Evolutionary conservation across 2,113 vertebrate species (phyloP).

Genomic region (Emydura subglobosa): DNA sequence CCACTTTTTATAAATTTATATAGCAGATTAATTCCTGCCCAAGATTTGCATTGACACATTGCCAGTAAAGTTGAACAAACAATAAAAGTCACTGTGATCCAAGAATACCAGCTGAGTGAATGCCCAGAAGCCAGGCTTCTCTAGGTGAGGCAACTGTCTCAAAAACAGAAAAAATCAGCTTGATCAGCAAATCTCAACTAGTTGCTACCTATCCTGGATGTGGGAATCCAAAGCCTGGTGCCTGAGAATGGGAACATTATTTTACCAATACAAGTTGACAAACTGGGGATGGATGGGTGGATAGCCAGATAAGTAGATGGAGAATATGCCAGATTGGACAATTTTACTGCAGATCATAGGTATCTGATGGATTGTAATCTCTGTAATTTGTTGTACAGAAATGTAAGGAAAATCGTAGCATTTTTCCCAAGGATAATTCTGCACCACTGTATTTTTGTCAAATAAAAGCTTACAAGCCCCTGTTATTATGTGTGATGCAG

Average conservation of each 20-base stretch:
- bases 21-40: constrained; percentile 5
- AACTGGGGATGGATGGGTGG: background rate
- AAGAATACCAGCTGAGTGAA: background rate
- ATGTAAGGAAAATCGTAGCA: background rate
- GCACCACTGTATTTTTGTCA: background rate
- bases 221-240: background rate
- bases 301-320: background rate
- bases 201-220: background rate
- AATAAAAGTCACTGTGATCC: background rate
- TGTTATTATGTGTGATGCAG: constrained; percentile 27
- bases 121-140: background rate
- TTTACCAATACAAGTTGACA: background rate
- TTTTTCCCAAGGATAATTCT: background rate
- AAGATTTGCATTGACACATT: background rate
- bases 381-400: background rate
- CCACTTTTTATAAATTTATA: background rate
- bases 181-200: background rate
- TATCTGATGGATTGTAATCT: background rate
- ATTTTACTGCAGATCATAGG: background rate
- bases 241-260: background rate
- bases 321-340: background rate
- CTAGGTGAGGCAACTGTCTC: background rate
- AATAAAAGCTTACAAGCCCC: background rate
- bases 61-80: constrained; percentile 21
- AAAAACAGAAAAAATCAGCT: background rate